Percentiles rank a stretch among this genome's conserved stretches.
Conservation (phyloP, 2,797 vertebrate genomes). For the Alcedo quadribrachys region DNA sequence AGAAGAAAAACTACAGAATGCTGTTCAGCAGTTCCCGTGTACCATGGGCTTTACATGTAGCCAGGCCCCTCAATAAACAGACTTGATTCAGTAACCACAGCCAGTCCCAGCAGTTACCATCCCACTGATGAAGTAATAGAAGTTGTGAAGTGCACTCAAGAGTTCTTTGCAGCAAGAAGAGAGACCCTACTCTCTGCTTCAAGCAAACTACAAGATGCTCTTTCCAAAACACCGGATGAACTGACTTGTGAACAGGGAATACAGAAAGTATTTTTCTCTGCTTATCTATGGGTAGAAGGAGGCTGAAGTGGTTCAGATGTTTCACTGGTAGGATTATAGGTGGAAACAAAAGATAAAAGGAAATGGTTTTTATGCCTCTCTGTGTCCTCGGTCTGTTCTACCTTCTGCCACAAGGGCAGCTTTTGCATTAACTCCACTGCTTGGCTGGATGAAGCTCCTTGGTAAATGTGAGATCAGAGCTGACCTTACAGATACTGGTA, state of each 20-base stretch:
- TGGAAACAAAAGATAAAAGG: neutral
- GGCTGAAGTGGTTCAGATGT: neutral
- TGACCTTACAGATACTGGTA: neutral
- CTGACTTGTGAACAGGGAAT: neutral
- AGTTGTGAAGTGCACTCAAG: neutral
- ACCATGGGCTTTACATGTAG: neutral
- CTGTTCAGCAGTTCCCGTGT: neutral
- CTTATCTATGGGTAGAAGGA: neutral
- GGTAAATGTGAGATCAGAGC: neutral
- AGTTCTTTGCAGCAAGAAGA: neutral
- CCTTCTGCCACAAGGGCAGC: neutral
- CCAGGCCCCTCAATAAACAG: neutral
- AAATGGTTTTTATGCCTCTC: neutral
- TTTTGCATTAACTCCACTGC: neutral
- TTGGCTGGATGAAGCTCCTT: neutral
- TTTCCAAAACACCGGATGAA: neutral
- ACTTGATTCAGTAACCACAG: neutral
- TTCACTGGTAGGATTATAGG: neutral
- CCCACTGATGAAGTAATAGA: neutral
- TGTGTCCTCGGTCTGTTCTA: neutral
- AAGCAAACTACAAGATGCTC: neutral
- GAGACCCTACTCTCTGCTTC: neutral
- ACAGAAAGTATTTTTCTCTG: neutral
- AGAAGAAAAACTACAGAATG: neutral
- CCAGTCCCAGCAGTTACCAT: rapidly evolving